Evolutionary conservation across 2,797 vertebrate species (phyloP), one percentile per base, ranked within the genome.

Genomic region (Sciurus vulgaris): DNA sequence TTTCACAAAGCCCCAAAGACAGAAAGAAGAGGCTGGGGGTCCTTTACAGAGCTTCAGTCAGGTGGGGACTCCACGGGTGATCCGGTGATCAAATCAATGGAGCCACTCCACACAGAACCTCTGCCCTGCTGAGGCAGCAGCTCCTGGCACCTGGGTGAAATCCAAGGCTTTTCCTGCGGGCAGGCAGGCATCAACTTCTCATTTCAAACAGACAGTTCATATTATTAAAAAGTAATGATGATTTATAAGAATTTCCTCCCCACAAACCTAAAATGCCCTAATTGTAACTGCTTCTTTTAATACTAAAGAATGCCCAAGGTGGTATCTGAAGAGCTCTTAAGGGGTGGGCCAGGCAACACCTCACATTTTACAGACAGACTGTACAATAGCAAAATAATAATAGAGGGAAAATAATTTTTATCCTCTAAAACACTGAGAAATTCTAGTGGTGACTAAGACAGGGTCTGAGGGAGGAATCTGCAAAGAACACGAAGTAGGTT

Each of bases 151-250:
- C 5, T 0, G 86, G 77, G 44, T 7, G 20, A 70, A 69, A 93
- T 26, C 28, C 26, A 51, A 77, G 35, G 6, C 5, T 8, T 44
- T 59, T 77, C 61, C 28, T 73, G 51, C 49, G 28, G 35, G 51
- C 33, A 33, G 13, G 20, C 20, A 78, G 22, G 35, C 35, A 6
- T 24, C 6, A 1, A 7, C 81, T 54, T 73, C 72, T 82, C 63
- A 49, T 59, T 41, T 41, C 41, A 7, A 63, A 91, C 83, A 26
- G 33, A 41, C 5, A 54, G 54, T 26, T 83, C 20, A 44, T 18
- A 33, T 22, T 86, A 91, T 73, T 96, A 84, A 91, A 95, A 93
- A 67, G 24, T 63, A 41, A 38, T 22, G 4, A 9, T 14, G 28
- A 13, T 83, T 65, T 54, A 56, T 7, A 91, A 74, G 44, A 33